Evolutionary conservation across 2,888 invertebrate genomes (phyloP).

Genomic region (Fissipunctia ypsillon): DNA sequence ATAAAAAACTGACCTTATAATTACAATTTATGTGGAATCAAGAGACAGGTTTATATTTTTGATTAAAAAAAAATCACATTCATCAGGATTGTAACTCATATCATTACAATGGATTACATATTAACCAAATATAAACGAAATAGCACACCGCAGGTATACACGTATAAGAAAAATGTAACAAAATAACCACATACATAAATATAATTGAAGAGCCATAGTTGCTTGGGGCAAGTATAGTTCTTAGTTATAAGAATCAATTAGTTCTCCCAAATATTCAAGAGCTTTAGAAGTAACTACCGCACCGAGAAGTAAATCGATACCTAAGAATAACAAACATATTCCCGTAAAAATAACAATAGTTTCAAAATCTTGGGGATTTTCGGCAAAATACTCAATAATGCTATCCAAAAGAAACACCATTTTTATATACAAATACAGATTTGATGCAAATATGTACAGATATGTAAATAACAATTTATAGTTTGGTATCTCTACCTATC

Average conservation of each 20-base stretch:
- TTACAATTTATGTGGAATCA: no score
- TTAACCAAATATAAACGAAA: background rate
- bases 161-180: constrained; percentile 3
- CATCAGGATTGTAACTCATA: background rate
- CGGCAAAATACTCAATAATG: constrained; percentile 2
- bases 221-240: background rate
- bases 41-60: background rate
- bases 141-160: background rate
- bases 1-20: no score
- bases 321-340: background rate
- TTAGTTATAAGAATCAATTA: background rate
- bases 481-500: background rate
- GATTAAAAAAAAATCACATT: background rate
- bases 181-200: background rate
- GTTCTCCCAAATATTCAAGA: background rate
- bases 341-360: background rate
- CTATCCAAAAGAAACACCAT: constrained; percentile 21
- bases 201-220: background rate
- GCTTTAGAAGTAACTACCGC: background rate
- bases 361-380: constrained; percentile 10
- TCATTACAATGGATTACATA: background rate
- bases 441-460: background rate
- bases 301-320: constrained; percentile 8
- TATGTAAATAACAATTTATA: background rate
- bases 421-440: background rate